Conservation (phyloP, 2,113 vertebrate genomes). For the Phalacrocorax brasilianus region DNA sequence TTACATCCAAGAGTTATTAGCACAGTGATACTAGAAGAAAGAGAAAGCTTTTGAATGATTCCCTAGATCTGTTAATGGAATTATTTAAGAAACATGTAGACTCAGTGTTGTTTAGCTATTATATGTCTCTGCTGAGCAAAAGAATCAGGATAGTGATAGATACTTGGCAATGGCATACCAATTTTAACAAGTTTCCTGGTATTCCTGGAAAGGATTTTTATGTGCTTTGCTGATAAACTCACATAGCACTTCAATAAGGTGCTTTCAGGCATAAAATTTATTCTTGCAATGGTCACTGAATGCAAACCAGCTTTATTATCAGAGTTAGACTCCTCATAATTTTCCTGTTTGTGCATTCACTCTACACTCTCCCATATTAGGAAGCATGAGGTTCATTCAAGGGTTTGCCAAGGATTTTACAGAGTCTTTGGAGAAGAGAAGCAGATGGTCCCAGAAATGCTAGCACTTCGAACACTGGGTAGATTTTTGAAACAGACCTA, state of each 20-base stretch:
- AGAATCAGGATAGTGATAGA: neutral
- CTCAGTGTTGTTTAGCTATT: neutral
- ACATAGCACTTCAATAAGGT: neutral
- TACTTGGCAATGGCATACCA: neutral
- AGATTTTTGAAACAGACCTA: conserved; percentile 33
- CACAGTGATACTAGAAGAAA: neutral
- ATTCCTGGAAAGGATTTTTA: neutral
- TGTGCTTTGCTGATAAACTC: neutral
- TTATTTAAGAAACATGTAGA: neutral
- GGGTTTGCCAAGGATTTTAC: conserved; percentile 32
- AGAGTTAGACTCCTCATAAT: neutral
- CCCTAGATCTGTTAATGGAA: neutral
- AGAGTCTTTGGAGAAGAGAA: conserved; percentile 14
- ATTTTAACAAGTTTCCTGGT: neutral
- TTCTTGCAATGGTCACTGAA: neutral
- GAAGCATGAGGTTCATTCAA: neutral
- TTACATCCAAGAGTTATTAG: neutral
- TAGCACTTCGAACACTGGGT: neutral
- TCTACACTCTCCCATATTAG: neutral
- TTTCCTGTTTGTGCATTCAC: neutral
- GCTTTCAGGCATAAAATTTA: neutral
- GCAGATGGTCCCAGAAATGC: conserved; percentile 46
- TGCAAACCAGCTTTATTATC: neutral
- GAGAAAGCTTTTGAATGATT: neutral
- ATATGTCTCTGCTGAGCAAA: neutral